Conservation (phyloP, 2,888 invertebrate genomes). For the Chirona hameri region DNA sequence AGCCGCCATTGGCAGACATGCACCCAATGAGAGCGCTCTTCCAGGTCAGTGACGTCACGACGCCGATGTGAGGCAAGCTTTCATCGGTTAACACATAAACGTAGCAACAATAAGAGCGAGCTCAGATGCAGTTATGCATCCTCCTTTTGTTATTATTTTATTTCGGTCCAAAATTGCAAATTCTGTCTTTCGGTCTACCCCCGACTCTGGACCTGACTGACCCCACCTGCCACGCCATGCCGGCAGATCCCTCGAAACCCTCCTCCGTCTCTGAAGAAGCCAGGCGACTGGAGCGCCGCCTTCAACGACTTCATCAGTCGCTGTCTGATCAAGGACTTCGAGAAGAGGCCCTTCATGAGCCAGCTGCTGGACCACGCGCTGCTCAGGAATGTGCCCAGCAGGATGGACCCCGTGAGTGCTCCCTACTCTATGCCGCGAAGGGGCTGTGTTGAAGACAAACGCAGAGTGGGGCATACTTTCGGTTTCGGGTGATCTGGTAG, state of each 20-base stretch:
- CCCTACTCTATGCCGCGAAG: not conserved
- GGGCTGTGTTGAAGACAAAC: too few species aligned
- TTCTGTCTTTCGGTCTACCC: not conserved
- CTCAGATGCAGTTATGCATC: too few species aligned
- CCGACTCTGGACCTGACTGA: too few species aligned
- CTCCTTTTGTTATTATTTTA: too few species aligned
- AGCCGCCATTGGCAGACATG: conserved; percentile 67
- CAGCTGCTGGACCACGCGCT: conserved; percentile 69
- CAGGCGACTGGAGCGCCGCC: conserved; percentile 60
- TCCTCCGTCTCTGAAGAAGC: conserved; percentile 62
- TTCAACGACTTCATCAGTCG: conserved; percentile 66
- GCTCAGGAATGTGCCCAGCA: conserved; percentile 50
- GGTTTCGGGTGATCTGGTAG: too few species aligned
- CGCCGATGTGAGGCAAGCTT: too few species aligned
- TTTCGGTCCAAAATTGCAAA: too few species aligned
- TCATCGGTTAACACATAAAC: too few species aligned
- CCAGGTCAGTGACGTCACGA: conserved; percentile 44
- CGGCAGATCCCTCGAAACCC: conserved; percentile 68
- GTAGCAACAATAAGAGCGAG: too few species aligned
- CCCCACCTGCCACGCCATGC: too few species aligned
- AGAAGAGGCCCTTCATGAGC: conserved; percentile 66
- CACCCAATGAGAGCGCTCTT: conserved; percentile 78
- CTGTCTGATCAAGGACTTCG: conserved; percentile 74
- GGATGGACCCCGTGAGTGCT: conserved; percentile 44
- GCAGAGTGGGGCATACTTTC: not conserved